phyloP scores from a whole-genome alignment of 2,797 vertebrate species.

The Sebastes dallii region DNA sequence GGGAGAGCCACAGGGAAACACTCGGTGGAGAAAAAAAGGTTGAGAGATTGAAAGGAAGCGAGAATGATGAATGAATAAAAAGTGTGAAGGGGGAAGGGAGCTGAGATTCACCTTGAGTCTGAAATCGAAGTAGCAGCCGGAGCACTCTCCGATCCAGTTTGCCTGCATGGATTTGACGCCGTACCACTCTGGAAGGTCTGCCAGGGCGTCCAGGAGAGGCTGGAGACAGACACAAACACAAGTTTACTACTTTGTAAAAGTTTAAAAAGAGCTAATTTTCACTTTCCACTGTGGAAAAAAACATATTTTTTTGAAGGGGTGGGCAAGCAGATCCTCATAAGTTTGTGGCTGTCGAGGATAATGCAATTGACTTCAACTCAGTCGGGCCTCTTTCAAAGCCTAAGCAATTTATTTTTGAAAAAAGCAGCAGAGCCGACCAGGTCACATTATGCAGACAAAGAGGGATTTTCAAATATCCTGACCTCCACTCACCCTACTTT shows the following conservation, averaged over 20 bases:
- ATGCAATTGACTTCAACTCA: constrained; percentile 39
- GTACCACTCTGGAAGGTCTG: constrained; percentile 94
- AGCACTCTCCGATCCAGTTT: constrained; percentile 96
- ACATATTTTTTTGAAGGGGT: background rate
- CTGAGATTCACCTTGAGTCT: constrained; percentile 85
- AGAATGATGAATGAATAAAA: constrained; percentile 45
- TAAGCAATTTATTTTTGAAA: constrained; percentile 61
- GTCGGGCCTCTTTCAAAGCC: constrained; percentile 37
- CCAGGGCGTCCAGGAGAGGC: constrained; percentile 90
- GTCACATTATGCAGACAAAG: constrained; percentile 63
- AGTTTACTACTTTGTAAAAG: constrained; percentile 14
- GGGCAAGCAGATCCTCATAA: constrained; percentile 8
- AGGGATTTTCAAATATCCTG: constrained; percentile 61
- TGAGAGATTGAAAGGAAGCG: constrained; percentile 30
- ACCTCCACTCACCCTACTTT: constrained; percentile 58
- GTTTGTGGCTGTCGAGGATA: constrained; percentile 20
- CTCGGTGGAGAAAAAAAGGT: background rate
- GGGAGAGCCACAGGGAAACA: constrained; percentile 7
- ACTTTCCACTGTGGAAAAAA: constrained; percentile 10
- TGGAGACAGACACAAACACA: constrained; percentile 57
- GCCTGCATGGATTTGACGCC: constrained; percentile 98
- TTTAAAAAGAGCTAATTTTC: constrained; percentile 27
- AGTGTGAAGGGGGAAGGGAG: background rate
- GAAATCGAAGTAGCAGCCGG: constrained; percentile 92
- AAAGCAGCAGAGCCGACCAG: constrained; percentile 44